Evolutionary conservation across 2,888 invertebrate species (phyloP).

Genomic region (Unio pictorum): DNA sequence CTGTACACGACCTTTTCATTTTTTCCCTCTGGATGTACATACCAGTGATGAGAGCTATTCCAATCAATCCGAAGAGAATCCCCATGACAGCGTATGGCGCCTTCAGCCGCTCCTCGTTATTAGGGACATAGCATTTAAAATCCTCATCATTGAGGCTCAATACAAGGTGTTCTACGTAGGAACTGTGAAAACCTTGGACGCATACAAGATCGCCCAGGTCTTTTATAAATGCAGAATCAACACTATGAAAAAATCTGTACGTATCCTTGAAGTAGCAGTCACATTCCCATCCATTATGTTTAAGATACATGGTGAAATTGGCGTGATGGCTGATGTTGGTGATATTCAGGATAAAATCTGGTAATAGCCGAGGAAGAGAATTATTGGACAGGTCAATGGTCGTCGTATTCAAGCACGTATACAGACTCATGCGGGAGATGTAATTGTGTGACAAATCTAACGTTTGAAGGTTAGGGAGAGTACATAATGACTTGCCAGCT

Average conservation of each 20-base stretch:
- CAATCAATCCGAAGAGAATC: slow-evolving; percentile 23
- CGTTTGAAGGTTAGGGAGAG: slow-evolving; percentile 21
- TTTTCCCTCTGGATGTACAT: slow-evolving; percentile 19
- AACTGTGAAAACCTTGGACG: slow-evolving; percentile 30
- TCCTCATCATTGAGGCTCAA: slow-evolving; percentile 16
- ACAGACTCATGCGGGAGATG: slow-evolving; percentile 17
- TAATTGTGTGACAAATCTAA: slow-evolving; percentile 39
- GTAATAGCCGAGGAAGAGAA: slow-evolving; percentile 15
- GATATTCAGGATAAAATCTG: slow-evolving; percentile 21
- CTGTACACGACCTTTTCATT: slow-evolving; percentile 8
- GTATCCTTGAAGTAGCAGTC: slow-evolving; percentile 41
- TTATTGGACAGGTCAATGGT: slow-evolving; percentile 41
- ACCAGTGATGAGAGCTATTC: slow-evolving; percentile 16
- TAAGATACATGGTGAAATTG: slow-evolving; percentile 22
- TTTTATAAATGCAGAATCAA: slow-evolving; percentile 14
- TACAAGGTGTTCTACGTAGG: slow-evolving; percentile 22
- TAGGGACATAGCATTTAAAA: slow-evolving; percentile 14
- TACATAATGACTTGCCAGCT: slow-evolving; percentile 34
- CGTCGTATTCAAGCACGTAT: slow-evolving; percentile 22
- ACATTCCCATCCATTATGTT: slow-evolving; percentile 39
- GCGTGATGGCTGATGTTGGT: slow-evolving; percentile 11
- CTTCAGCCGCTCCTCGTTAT: slow-evolving; percentile 13
- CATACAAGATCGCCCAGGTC: slow-evolving; percentile 24
- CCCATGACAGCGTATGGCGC: slow-evolving; percentile 19
- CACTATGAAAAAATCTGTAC: slow-evolving; percentile 37